Percentiles rank a stretch among this genome's conserved stretches.
Conservation (phyloP, 2,888 invertebrate genomes). For the Agriopis leucophaearia region DNA sequence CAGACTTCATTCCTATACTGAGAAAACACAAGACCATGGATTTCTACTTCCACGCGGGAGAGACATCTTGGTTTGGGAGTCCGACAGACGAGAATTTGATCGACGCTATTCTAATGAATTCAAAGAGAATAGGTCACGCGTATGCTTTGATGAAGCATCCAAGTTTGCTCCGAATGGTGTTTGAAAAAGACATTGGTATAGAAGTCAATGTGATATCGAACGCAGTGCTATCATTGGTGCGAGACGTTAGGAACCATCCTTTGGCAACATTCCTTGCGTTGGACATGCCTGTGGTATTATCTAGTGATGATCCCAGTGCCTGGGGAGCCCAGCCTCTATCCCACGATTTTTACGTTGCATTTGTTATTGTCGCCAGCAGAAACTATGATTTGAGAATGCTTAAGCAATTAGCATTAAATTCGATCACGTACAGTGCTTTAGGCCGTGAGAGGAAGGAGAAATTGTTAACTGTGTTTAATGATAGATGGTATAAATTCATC, state of each 20-base stretch:
- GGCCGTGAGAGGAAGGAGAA: conserved; percentile 57
- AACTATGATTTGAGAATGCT: conserved; percentile 90
- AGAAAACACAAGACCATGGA: conserved; percentile 82
- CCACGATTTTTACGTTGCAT: conserved; percentile 92
- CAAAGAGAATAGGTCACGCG: conserved; percentile 92
- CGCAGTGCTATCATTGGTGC: conserved; percentile 89
- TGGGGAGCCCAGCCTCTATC: conserved; percentile 92
- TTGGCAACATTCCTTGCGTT: conserved; percentile 88
- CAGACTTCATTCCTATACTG: conserved; percentile 86
- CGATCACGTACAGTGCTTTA: conserved; percentile 89
- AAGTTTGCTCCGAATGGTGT: conserved; percentile 83
- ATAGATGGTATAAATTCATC: conserved; percentile 71
- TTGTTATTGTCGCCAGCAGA: conserved; percentile 90
- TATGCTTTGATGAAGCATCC: conserved; percentile 92
- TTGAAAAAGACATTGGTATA: conserved; percentile 88
- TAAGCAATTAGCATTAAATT: conserved; percentile 92
- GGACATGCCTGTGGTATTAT: conserved; percentile 90
- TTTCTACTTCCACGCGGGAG: conserved; percentile 93
- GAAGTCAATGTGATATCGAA: conserved; percentile 94
- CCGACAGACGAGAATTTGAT: conserved; percentile 90
- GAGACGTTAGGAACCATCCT: conserved; percentile 93
- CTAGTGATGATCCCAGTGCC: conserved; percentile 92
- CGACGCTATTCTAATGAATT: conserved; percentile 91
- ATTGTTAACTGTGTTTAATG: conserved; percentile 58
- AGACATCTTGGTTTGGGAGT: conserved; percentile 91